Base-by-base conservation (phyloP, 2,113 vertebrate species). In the Gracilinanus agilis region DNA sequence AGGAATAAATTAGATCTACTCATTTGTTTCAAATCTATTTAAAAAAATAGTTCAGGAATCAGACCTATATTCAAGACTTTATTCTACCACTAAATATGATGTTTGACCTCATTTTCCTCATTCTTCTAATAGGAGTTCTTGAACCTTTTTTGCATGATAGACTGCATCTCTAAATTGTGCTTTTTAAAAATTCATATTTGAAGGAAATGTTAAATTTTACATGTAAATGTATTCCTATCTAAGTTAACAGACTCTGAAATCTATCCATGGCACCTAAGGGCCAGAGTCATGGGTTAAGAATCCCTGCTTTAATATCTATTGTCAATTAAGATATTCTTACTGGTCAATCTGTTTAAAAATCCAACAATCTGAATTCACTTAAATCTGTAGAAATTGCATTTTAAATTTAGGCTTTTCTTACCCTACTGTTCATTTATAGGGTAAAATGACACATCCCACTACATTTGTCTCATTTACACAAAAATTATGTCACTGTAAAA, bases 351-450 rank as follows among this genome's bases (percentile, higher is more conserved):
- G 9, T 92, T 93, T 56, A 93, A 94, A 96, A 97, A 61, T 94
- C 3, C 58, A 21, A 49, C 24, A 94, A 54, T 92, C 11, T 44
- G 58, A 67, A 96, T 93, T 89, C 49, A 90, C 4, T 95, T 61
- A 89, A 91, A n/a, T 93, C 29, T 94, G 34, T 92, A 91, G 83
- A 88, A 94, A 95, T 0, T 7, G 58, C 54, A 91, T 9, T 92
- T 55, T 95, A 97, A 93, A 96, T 97, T 92, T 97, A 96, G 91
- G 44, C 53, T 94, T 94, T 91, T 67, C 12, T 89, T 88, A 16
- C 55, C 93, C 56, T 19, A 89, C 53, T 89, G 9, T 92, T 95
- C 91, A 91, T 96, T 96, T 95, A 93, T 96, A 92, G 56, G 67
- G 91, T 88, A 95, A 95, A 83, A 56, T 23, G 34, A 44, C 1